phyloP scores from a whole-genome alignment of 2,113 vertebrate species.

The Malurus melanocephalus region DNA sequence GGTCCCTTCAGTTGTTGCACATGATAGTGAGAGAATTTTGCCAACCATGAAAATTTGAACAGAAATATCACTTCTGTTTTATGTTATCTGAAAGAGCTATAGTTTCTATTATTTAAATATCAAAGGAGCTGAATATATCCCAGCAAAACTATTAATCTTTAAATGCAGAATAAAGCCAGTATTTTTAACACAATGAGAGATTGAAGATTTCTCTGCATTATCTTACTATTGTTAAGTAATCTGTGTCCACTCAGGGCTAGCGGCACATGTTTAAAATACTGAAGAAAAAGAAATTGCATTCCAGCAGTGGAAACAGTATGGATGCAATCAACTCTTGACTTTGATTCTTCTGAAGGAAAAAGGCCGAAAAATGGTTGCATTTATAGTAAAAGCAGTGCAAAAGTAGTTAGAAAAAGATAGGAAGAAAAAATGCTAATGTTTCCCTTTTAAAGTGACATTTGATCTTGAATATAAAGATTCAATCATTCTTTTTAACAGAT shows the following conservation, averaged over 20 bases:
- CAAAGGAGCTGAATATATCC: conserved; percentile 4
- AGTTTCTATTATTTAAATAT: conserved; percentile 6
- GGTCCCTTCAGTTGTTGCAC: background rate
- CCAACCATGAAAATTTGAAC: background rate
- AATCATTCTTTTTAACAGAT: background rate
- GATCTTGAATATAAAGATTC: background rate
- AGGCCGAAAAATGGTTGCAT: background rate
- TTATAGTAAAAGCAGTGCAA: background rate
- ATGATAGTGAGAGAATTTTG: background rate
- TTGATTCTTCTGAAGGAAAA: background rate
- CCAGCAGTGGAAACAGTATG: background rate
- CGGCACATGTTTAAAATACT: background rate
- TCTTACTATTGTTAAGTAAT: conserved; percentile 1
- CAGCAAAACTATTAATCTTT: conserved; percentile 1
- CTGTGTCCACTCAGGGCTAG: background rate
- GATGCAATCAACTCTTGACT: background rate
- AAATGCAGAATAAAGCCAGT: background rate
- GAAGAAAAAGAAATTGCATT: background rate
- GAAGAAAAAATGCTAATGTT: background rate
- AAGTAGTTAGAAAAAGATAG: background rate
- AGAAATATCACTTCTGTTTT: background rate
- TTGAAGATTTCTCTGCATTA: background rate
- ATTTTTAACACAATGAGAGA: background rate
- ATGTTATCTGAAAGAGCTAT: background rate
- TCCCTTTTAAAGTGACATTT: background rate